Conservation (phyloP, 2,797 vertebrate genomes). For the Myotis myotis region DNA sequence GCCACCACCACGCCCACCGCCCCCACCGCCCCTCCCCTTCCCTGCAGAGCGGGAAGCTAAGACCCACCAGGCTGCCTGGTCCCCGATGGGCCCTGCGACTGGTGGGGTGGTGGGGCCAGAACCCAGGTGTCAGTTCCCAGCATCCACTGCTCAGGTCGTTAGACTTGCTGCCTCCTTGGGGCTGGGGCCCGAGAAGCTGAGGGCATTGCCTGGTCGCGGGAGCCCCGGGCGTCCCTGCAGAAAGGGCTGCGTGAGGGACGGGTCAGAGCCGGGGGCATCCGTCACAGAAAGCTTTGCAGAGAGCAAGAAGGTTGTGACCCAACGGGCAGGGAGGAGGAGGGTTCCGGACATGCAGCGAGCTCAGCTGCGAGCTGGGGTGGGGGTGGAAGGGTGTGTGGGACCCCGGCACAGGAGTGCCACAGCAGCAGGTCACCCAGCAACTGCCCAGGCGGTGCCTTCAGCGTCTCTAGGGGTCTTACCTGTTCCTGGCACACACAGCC, state of each 20-base stretch:
- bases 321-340: not conserved
- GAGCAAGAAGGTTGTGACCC: fast-evolving
- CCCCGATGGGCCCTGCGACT: no score
- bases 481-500: fast-evolving
- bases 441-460: fast-evolving
- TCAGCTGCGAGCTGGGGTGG: not conserved
- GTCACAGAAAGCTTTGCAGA: not conserved
- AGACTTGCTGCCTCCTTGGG: not conserved
- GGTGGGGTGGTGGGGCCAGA: fast-evolving
- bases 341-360: not conserved
- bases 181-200: fast-evolving
- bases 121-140: not conserved
- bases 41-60: not conserved
- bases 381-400: not conserved
- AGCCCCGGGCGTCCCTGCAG: not conserved
- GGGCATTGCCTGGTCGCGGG: fast-evolving
- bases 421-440: not conserved
- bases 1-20: not conserved
- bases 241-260: not conserved
- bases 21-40: no score
- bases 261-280: not conserved
- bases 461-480: not conserved
- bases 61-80: not conserved
- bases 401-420: not conserved
- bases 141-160: fast-evolving